Base-by-base conservation (phyloP, 2,113 vertebrate genomes). In the Megaleporinus macrocephalus region DNA sequence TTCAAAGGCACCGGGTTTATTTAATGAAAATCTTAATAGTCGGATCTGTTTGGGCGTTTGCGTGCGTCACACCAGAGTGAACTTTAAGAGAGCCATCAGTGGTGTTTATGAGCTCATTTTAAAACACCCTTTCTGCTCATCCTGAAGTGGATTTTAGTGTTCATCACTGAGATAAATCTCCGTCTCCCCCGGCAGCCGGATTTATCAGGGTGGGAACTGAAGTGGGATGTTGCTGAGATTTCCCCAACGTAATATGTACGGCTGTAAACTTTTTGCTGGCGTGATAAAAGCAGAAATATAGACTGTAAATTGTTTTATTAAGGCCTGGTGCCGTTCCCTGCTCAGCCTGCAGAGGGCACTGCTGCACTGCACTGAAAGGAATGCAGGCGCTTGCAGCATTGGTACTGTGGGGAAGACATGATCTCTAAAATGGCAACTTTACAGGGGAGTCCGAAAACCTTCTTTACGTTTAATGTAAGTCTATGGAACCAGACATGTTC, bases 331-430 rank as follows among this genome's bases (percentile, higher is more conserved):
- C 49, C 26, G 47, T 83, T 78, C 3, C 51, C 5, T 24, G 11
- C 14, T 63, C 27, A 2, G 41, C 24, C 26, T 57, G 76, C 57
- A 82, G 84, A 72, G 75, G 80, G 84, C 76, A 70, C 44, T 79
- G 72, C 82, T 62, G 49, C 63, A 29, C 70, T 57, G 22, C 13
- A 41, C 6, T 29, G 62, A 1, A 36, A n/a, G 0, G 57, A 61
- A 14, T 61, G 53, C 4, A 7, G 53, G 18, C 53, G 0, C 18
- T 55, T n/a, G n/a, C n/a, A n/a, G 18, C 53, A 18, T 12, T 57
- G 36, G 57, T 33, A 7, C 33, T 66, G n/a, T 7, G 29, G 30
- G 41, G 51, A 33, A 44, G 62, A 36, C 69, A 13, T n/a, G n/a
- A n/a, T n/a, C n/a, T n/a, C n/a, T n/a, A n/a, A n/a, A n/a, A n/a